phyloP scores from a whole-genome alignment of 2,113 vertebrate species.

The Gracilinanus agilis region DNA sequence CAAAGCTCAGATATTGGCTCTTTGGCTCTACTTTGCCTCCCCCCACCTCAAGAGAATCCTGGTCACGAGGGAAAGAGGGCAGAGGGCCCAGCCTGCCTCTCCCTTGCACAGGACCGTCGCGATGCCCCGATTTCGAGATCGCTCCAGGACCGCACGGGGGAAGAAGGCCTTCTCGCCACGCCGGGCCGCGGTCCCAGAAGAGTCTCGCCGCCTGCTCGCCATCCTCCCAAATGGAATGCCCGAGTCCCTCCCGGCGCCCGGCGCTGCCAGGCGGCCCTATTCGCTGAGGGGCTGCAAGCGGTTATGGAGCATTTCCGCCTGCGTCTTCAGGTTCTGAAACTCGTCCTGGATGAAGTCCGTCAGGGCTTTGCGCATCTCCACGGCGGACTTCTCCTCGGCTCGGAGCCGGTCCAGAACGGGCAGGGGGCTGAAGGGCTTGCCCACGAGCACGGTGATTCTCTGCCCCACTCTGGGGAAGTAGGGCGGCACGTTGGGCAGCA shows the following conservation, averaged over 20 bases:
- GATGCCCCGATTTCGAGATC: background rate
- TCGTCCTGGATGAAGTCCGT: slow-evolving; percentile 93
- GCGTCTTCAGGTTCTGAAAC: slow-evolving; percentile 86
- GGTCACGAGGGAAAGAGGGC: background rate
- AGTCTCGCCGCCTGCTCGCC: background rate
- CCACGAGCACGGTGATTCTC: slow-evolving; percentile 92
- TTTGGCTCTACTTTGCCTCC: too few relatives aligned
- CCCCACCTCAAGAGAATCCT: background rate
- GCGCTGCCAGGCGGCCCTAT: background rate
- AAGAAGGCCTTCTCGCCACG: background rate
- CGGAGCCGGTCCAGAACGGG: slow-evolving; percentile 88
- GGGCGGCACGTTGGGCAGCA: slow-evolving; percentile 90
- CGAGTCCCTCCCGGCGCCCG: background rate
- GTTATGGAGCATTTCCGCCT: slow-evolving; percentile 89
- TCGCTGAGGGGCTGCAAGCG: slow-evolving; percentile 79
- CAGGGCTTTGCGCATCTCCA: slow-evolving; percentile 93
- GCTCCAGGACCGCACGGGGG: background rate
- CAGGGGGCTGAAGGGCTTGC: slow-evolving; percentile 89
- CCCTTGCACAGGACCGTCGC: background rate
- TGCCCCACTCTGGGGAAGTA: slow-evolving; percentile 91
- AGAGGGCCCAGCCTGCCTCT: background rate
- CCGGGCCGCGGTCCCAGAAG: background rate
- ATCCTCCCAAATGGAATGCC: background rate
- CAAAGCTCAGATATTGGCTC: too few relatives aligned
- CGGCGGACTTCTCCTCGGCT: slow-evolving; percentile 89